A percentile compares a stretch with the other conserved stretches of the same genome.
Conservation (phyloP, 2,113 vertebrate species). For the Microcebus ravelobensis region DNA sequence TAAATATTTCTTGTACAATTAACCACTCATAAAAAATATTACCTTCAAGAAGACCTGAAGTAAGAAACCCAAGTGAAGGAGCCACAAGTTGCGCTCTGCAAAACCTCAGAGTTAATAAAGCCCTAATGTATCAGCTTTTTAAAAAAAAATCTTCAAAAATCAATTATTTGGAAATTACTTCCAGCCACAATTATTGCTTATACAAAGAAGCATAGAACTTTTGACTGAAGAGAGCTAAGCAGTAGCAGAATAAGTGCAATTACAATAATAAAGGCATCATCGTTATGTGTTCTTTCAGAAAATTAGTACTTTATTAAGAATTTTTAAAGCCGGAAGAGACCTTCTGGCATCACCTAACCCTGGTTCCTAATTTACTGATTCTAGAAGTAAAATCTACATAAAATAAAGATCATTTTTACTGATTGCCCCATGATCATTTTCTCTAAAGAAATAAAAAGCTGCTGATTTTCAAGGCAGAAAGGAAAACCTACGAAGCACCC, state of each 20-base stretch:
- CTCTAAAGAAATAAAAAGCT: conserved; percentile 54
- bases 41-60: conserved; percentile 71
- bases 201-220: conserved; percentile 38
- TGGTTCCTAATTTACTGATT: not conserved
- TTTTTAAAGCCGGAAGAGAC: conserved; percentile 28
- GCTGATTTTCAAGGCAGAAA: not conserved
- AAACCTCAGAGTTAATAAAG: conserved; percentile 74
- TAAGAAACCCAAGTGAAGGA: conserved; percentile 59
- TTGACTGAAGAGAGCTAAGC: conserved; percentile 57
- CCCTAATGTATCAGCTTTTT: conserved; percentile 12
- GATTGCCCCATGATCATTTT: not conserved
- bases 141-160: conserved; percentile 64
- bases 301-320: conserved; percentile 33
- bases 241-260: conserved; percentile 13
- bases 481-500: not conserved
- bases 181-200: conserved; percentile 57
- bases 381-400: conserved; percentile 56
- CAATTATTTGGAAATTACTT: conserved; percentile 70
- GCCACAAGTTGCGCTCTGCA: conserved; percentile 49
- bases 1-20: conserved; percentile 60
- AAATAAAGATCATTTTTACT: conserved; percentile 42
- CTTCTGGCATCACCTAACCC: not conserved
- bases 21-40: conserved; percentile 60
- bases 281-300: conserved; percentile 46
- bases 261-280: conserved; percentile 55